Conservation (phyloP, 1,140 invertebrate genomes). For the Meloidogyne exigua region DNA sequence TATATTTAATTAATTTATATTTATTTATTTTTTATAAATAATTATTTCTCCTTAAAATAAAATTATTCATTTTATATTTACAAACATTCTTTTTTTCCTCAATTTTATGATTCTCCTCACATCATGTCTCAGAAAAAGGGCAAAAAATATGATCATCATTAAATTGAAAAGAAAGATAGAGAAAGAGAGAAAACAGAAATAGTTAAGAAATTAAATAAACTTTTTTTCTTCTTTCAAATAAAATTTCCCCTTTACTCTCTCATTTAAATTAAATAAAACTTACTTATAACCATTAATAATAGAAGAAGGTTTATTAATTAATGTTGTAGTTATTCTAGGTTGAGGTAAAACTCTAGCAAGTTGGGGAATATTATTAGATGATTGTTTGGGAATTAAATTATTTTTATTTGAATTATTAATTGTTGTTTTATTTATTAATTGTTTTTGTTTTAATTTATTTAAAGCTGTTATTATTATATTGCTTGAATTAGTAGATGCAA, state of each 20-base stretch:
- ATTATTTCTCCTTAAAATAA: too few species aligned
- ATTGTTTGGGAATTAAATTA: neutral
- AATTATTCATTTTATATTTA: neutral
- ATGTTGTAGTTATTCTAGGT: constrained; percentile 13
- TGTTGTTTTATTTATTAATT: neutral
- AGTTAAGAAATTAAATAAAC: too few species aligned
- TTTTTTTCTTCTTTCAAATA: too few species aligned
- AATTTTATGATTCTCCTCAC: neutral
- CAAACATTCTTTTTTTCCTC: neutral
- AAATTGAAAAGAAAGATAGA: neutral
- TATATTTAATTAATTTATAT: neutral
- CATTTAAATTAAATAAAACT: too few species aligned
- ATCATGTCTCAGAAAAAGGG: neutral
- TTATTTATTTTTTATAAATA: neutral
- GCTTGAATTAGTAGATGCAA: neutral
- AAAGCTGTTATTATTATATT: constrained; percentile 3
- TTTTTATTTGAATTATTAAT: neutral
- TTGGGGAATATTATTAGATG: constrained; percentile 15
- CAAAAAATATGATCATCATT: neutral
- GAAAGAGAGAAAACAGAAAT: too few species aligned
- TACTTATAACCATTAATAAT: neutral
- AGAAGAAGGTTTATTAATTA: neutral
- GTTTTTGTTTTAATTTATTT: constrained; percentile 12
- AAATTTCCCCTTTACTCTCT: too few species aligned
- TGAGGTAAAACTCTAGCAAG: constrained; percentile 23